Conservation (phyloP, 2,888 invertebrate genomes). For the Drosophila barbarae region DNA sequence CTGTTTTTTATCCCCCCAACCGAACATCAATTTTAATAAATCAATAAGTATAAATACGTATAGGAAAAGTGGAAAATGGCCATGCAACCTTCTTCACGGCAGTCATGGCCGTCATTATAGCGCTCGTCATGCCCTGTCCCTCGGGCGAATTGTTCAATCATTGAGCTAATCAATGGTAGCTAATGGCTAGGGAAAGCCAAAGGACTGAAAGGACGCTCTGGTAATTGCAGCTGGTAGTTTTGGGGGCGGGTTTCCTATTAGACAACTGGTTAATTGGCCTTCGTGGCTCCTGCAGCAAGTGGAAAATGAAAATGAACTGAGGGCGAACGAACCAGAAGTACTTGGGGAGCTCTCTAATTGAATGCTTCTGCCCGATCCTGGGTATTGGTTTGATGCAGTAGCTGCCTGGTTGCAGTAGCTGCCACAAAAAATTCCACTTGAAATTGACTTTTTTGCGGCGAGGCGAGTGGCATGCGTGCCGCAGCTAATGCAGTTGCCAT, state of each 20-base stretch:
- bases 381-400: slow-evolving; percentile 4
- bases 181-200: slow-evolving; percentile 15
- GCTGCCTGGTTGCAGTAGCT: not conserved
- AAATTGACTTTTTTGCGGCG: slow-evolving; percentile 30
- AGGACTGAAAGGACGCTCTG: slow-evolving; percentile 1
- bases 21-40: slow-evolving; percentile 4
- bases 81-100: not conserved
- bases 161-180: slow-evolving; percentile 56
- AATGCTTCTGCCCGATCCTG: slow-evolving; percentile 29
- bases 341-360: slow-evolving; percentile 25
- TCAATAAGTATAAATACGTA: slow-evolving; percentile 12
- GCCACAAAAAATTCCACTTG: slow-evolving; percentile 17
- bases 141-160: slow-evolving; percentile 60
- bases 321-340: slow-evolving; percentile 2
- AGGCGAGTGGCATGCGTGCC: slow-evolving; percentile 1
- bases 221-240: slow-evolving; percentile 45
- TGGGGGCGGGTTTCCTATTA: slow-evolving; percentile 36
- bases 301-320: slow-evolving; percentile 17
- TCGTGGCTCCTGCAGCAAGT: slow-evolving; percentile 1
- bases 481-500: slow-evolving; percentile 19
- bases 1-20: not conserved
- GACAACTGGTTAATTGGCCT: slow-evolving; percentile 59
- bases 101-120: slow-evolving; percentile 14
- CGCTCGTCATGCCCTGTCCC: slow-evolving; percentile 33
- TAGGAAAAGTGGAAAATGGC: not conserved